These are phyloP conservation scores for Morone saxatilis DNA, from an alignment of 2,113 vertebrate species.

Conservation along the genomic window DNA sequence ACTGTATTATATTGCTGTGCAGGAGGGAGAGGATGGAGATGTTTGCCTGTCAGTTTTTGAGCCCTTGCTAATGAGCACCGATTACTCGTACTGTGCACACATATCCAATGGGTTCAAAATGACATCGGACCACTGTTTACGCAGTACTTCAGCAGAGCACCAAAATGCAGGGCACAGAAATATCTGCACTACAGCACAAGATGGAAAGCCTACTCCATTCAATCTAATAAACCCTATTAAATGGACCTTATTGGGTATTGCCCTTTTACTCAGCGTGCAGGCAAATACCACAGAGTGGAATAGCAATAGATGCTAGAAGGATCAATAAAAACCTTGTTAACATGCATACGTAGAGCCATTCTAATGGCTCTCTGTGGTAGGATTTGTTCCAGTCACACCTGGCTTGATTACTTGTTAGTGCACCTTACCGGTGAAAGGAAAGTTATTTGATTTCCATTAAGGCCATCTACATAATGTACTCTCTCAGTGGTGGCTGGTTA, in stretches of 20 bases:
- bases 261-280: conserved; percentile 47
- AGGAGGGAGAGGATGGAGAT: neutral
- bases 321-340: conserved; percentile 72
- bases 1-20: neutral
- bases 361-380: conserved; percentile 52
- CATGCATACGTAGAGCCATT: conserved; percentile 40
- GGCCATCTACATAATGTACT: conserved; percentile 8
- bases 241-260: conserved; percentile 27
- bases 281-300: conserved; percentile 41
- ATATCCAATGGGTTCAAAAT: neutral
- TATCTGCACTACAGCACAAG: neutral
- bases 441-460: conserved; percentile 44
- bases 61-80: neutral
- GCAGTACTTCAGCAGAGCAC: neutral
- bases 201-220: conserved; percentile 6
- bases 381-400: conserved; percentile 59
- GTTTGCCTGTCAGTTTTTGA: neutral
- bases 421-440: conserved; percentile 11
- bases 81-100: conserved; percentile 22
- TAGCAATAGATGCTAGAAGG: conserved; percentile 40
- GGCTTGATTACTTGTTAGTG: conserved; percentile 12
- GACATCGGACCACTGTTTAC: conserved; percentile 4
- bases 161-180: neutral
- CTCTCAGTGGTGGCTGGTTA: neutral
- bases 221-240: conserved; percentile 29